Evolutionary conservation across 1,140 invertebrate genomes (phyloP).

Genomic region (Drosophila aff.): DNA sequence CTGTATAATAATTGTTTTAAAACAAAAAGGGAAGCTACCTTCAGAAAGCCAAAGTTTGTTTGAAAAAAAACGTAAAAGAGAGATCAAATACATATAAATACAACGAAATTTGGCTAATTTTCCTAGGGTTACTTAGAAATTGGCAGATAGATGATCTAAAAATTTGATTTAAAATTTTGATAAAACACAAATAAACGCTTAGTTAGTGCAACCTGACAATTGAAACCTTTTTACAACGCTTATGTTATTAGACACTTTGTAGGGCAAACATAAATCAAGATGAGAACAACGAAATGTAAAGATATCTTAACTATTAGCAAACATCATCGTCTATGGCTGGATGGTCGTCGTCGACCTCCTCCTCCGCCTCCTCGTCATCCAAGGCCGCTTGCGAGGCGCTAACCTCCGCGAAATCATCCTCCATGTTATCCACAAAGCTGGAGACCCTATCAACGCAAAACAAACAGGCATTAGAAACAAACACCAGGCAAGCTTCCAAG

Average conservation of each 20-base stretch:
- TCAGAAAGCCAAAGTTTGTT: no score
- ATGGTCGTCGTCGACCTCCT: constrained; percentile 49
- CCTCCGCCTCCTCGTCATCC: constrained; percentile 70
- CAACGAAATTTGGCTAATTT: neutral
- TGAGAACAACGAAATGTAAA: neutral
- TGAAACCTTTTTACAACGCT: constrained; percentile 35
- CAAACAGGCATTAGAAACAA: constrained; percentile 43
- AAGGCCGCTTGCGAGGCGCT: constrained; percentile 54
- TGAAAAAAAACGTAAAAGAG: no score
- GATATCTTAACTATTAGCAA: constrained; percentile 64
- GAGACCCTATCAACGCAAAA: constrained; percentile 67
- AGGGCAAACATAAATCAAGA: neutral
- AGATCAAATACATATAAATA: no score
- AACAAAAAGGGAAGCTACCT: no score
- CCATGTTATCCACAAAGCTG: constrained; percentile 70
- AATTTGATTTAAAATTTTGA: neutral
- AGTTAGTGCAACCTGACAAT: constrained; percentile 3
- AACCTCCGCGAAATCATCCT: constrained; percentile 71
- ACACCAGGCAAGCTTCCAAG: constrained; percentile 21
- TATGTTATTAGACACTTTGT: constrained; percentile 3
- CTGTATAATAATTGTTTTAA: no score
- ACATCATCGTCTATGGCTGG: constrained; percentile 68
- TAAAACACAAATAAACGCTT: neutral
- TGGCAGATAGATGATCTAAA: no score
- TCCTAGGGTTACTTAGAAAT: neutral